phyloP scores from a whole-genome alignment of 2,888 invertebrate genomes.

The Heliconius erato region DNA sequence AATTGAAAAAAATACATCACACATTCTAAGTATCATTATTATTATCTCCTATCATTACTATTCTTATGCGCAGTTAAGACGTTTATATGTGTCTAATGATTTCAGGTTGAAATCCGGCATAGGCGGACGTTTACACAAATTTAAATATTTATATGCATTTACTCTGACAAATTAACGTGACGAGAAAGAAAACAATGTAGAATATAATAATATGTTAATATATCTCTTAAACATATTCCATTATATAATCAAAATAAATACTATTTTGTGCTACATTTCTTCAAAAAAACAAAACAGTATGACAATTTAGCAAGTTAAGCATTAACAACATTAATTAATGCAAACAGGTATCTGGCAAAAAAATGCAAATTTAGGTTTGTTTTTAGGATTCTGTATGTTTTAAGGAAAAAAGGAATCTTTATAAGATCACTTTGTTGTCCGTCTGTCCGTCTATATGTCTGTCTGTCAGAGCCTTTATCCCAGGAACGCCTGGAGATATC shows the following conservation, averaged over 20 bases:
- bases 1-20: constrained; percentile 13
- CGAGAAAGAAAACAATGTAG: neutral
- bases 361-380: neutral
- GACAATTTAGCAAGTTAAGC: neutral
- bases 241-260: too few species aligned
- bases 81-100: neutral
- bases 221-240: too few species aligned
- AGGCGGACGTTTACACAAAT: neutral
- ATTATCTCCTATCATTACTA: too few species aligned
- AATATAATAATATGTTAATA: neutral
- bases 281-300: neutral
- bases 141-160: constrained; percentile 4
- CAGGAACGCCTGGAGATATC: too few species aligned
- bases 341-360: neutral
- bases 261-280: neutral
- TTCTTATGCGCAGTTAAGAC: neutral
- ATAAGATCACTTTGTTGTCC: too few species aligned
- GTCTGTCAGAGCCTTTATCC: too few species aligned
- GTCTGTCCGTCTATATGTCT: too few species aligned
- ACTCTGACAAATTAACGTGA: neutral
- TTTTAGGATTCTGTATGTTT: neutral
- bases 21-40: neutral
- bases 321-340: neutral
- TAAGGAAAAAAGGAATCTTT: too few species aligned
- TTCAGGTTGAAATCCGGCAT: neutral